These are phyloP conservation scores for Sebastes cheni DNA, from an alignment of 2,797 vertebrate species.

Conservation along the genomic window DNA sequence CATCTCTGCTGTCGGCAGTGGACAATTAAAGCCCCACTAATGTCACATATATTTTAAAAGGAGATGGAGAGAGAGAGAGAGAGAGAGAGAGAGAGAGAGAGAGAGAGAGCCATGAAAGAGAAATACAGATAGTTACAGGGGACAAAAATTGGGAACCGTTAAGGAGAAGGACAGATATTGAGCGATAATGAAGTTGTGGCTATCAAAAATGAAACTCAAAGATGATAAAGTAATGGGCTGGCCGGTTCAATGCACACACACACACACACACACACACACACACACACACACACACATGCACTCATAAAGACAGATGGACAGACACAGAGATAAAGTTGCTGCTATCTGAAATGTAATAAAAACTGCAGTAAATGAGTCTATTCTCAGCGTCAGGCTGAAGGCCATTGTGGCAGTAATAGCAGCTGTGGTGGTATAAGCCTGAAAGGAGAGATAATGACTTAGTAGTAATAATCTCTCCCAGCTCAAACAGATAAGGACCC, in stretches of 20 bases:
- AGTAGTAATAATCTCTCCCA: conserved; percentile 60
- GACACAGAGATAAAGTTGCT: conserved; percentile 62
- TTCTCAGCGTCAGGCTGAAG: conserved; percentile 50
- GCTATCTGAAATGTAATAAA: conserved; percentile 76
- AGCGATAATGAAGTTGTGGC: conserved; percentile 51
- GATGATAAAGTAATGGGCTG: conserved; percentile 63
- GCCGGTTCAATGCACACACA: conserved; percentile 34
- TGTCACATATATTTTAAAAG: conserved; percentile 16
- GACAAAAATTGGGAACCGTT: conserved; percentile 25
- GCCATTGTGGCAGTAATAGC: conserved; percentile 64
- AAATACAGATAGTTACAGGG: conserved; percentile 12
- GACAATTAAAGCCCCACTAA: conserved; percentile 43
- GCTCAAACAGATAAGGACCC: conserved; percentile 56
- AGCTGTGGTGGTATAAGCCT: conserved; percentile 50
- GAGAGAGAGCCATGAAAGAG: not conserved
- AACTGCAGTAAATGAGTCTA: conserved; percentile 73
- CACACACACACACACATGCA: not conserved
- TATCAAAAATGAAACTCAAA: conserved; percentile 58
- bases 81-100: not conserved
- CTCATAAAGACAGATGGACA: conserved; percentile 59
- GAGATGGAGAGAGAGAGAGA: not conserved
- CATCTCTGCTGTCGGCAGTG: conserved; percentile 14
- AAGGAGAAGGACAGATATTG: conserved; percentile 24
- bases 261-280: conserved; percentile 16
- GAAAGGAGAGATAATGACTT: conserved; percentile 68